Evolutionary conservation across 2,113 vertebrate species (phyloP).

Genomic region (Mus spicilegus): DNA sequence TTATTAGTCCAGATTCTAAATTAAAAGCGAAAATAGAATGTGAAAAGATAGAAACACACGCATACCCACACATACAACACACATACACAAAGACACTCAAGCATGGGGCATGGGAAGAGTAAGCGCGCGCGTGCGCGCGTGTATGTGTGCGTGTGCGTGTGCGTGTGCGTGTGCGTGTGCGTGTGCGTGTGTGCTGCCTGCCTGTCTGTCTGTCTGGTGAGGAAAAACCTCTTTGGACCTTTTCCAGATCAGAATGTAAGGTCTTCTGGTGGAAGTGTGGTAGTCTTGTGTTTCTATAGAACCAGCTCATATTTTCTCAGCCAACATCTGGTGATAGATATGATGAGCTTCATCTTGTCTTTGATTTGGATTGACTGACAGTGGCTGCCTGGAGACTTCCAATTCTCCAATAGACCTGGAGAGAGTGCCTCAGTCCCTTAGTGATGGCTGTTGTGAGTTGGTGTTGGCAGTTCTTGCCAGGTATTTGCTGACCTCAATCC

Average conservation of each 20-base stretch:
- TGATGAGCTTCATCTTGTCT: not conserved
- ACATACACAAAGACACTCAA: not conserved
- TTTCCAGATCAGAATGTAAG: not conserved
- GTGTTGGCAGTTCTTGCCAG: not conserved
- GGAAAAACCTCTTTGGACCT: not conserved
- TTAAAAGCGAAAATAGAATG: not conserved
- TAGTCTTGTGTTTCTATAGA: not conserved
- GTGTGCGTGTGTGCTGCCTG: too few species aligned
- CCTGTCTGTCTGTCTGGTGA: not conserved
- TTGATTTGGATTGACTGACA: not conserved
- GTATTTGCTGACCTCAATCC: not conserved
- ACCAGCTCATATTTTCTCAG: not conserved
- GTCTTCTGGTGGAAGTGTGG: not conserved
- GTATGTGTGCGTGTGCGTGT: not conserved
- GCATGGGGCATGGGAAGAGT: not conserved
- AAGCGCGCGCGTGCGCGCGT: rapidly evolving
- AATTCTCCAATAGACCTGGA: too few species aligned
- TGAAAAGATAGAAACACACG: not conserved
- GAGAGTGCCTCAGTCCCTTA: not conserved
- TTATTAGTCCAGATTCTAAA: not conserved
- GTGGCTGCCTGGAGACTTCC: too few species aligned
- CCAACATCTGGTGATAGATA: not conserved
- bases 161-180: rapidly evolving
- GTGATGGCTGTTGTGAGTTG: not conserved
- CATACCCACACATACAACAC: not conserved